These are phyloP conservation scores for Carposina sasakii DNA, from an alignment of 1,140 invertebrate species.

Conservation along the genomic window DNA sequence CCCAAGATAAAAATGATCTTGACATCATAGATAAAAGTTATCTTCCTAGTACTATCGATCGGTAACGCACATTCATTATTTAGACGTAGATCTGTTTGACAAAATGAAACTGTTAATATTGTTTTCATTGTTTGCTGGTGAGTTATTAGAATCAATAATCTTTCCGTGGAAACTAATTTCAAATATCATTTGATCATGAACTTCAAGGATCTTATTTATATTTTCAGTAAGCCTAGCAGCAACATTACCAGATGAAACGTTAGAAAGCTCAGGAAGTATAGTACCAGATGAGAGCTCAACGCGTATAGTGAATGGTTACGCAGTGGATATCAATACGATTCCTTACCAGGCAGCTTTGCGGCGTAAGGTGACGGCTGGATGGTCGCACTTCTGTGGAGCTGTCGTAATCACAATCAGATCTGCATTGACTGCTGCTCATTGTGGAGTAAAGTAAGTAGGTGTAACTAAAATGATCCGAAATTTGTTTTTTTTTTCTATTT, in stretches of 20 bases:
- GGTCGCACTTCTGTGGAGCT: slow-evolving; percentile 55
- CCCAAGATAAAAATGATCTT: slow-evolving; percentile 28
- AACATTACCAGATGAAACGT: slow-evolving; percentile 16
- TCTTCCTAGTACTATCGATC: no score
- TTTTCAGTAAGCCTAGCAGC: slow-evolving; percentile 8
- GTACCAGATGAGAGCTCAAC: slow-evolving; percentile 13
- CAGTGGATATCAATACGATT: slow-evolving; percentile 45
- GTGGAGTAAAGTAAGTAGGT: slow-evolving; percentile 39
- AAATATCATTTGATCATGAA: no score
- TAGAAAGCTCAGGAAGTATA: slow-evolving; percentile 14
- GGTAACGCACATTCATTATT: no score
- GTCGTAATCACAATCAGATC: slow-evolving; percentile 39
- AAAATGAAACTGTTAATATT: neutral
- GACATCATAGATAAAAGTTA: slow-evolving; percentile 23
- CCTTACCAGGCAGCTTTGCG: slow-evolving; percentile 55
- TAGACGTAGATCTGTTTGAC: no score
- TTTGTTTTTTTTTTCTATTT: neutral
- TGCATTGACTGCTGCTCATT: slow-evolving; percentile 56
- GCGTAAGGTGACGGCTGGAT: slow-evolving; percentile 31
- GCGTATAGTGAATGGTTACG: slow-evolving; percentile 56
- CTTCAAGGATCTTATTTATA: no score
- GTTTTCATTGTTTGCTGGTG: slow-evolving; percentile 13
- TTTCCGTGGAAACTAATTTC: no score
- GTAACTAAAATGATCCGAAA: no score
- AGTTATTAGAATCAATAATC: no score